Evolutionary conservation across 2,797 vertebrate genomes (phyloP), one percentile per base, ranked within the genome.

Genomic region (Phrynocephalus forsythii): DNA sequence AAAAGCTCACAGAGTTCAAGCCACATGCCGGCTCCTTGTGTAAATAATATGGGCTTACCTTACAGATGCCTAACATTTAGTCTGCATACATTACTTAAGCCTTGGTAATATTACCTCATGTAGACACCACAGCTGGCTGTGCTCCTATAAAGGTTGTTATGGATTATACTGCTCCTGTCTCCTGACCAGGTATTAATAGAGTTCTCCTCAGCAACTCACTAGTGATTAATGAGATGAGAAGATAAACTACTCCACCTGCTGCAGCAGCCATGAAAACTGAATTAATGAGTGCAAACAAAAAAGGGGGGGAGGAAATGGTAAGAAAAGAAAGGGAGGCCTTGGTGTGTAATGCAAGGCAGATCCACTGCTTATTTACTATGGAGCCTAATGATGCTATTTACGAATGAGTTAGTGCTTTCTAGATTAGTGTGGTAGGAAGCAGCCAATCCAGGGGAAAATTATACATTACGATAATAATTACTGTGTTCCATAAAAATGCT

Each of bases 221-320:
- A 93, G 68, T 96, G 94, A 97, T 96, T 96, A 96, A 97, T 95
- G 94, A 97, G 91, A 95, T 94, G 90, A 95, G 93, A 95, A 96
- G 92, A 95, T 90, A 94, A 96, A 96, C 95, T 95, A 90, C 87
- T 93, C 91, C 93, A 96, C 94, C 94, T 97, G 92, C 94, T 94
- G 87, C 85, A 96, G 86, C 84, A 95, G 85, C 83, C 87, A 89
- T 88, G 90, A 95, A 96, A 96, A 91, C 16, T 85, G 89, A 96
- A 96, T 95, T 97, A 97, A 96, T 92, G 86, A 94, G 83, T 89
- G 86, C 89, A 86, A 86, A 88, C 85, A 88, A 91, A 87, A 84
- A 50, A 78, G 4, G n/a, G 72, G 13, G 52, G 13, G 73, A 81
- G 86, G 28, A 88, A 48, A 38, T 2, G 76, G 3, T 26, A 82